Conservation (phyloP, 1,140 invertebrate species). For the Eubasilissa regina region DNA sequence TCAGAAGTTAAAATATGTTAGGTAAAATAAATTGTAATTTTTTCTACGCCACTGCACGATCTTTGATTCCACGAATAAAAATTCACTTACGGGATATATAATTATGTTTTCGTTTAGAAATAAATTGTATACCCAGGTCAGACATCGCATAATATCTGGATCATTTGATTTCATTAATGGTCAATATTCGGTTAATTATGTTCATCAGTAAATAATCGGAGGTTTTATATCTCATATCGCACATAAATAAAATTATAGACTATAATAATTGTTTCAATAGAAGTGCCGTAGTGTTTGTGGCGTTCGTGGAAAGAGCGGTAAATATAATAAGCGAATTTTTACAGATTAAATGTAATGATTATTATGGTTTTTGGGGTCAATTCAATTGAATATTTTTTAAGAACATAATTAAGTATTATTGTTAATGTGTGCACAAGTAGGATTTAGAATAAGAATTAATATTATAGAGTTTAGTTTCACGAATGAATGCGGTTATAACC, state of each 20-base stretch:
- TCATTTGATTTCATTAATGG: constrained; percentile 8
- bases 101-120: neutral
- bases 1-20: too few relatives aligned
- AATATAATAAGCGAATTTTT: neutral
- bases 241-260: neutral
- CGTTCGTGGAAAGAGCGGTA: neutral
- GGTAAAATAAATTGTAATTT: too few relatives aligned
- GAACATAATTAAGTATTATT: too few relatives aligned
- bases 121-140: neutral
- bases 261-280: neutral
- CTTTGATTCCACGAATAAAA: too few relatives aligned
- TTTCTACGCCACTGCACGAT: too few relatives aligned
- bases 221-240: constrained; percentile 4
- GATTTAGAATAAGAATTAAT: too few relatives aligned
- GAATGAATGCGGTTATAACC: too few relatives aligned
- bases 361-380: too few relatives aligned
- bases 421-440: too few relatives aligned
- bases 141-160: constrained; percentile 20
- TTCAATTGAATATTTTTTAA: too few relatives aligned
- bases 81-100: neutral
- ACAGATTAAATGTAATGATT: too few relatives aligned
- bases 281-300: neutral
- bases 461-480: too few relatives aligned
- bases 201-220: neutral
- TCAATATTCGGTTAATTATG: neutral